Percentiles rank a stretch among this genome's conserved stretches.
Evolutionary conservation across 2,888 invertebrate genomes (phyloP).

Genomic region (Dusona sp.): DNA sequence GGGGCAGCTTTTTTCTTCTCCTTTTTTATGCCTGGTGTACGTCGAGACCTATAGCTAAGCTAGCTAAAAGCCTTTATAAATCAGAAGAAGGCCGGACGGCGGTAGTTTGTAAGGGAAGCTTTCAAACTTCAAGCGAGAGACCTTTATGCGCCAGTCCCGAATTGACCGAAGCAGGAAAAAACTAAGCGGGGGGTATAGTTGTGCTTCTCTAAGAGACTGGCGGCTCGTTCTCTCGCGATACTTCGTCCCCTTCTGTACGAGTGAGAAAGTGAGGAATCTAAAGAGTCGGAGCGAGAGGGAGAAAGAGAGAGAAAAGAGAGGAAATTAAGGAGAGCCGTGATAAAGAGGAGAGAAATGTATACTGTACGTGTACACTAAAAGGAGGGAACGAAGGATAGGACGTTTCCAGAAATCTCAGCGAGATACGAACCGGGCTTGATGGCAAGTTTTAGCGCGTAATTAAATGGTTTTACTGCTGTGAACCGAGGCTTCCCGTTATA

Average conservation of each 20-base stretch:
- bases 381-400: constrained; percentile 13
- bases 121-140: constrained; percentile 69
- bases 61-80: constrained; percentile 84
- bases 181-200: constrained; percentile 48
- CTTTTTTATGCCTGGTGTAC: constrained; percentile 34
- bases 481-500: constrained; percentile 29
- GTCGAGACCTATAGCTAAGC: constrained; percentile 65
- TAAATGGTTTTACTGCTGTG: constrained; percentile 59
- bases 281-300: background rate
- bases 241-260: constrained; percentile 42
- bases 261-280: constrained; percentile 6
- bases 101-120: constrained; percentile 81
- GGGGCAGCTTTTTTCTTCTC: constrained; percentile 73
- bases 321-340: constrained; percentile 32
- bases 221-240: constrained; percentile 35
- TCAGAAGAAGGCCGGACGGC: constrained; percentile 80
- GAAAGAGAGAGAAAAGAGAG: constrained; percentile 15
- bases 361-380: constrained; percentile 12
- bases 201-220: constrained; percentile 32
- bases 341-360: constrained; percentile 30
- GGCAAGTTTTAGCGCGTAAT: constrained; percentile 63
- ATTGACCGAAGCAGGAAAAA: constrained; percentile 63
- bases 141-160: constrained; percentile 68
- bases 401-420: constrained; percentile 33
- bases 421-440: constrained; percentile 23